These are phyloP conservation scores for Drosophila multiciliata DNA, from an alignment of 2,888 invertebrate genomes.

Conservation along the genomic window DNA sequence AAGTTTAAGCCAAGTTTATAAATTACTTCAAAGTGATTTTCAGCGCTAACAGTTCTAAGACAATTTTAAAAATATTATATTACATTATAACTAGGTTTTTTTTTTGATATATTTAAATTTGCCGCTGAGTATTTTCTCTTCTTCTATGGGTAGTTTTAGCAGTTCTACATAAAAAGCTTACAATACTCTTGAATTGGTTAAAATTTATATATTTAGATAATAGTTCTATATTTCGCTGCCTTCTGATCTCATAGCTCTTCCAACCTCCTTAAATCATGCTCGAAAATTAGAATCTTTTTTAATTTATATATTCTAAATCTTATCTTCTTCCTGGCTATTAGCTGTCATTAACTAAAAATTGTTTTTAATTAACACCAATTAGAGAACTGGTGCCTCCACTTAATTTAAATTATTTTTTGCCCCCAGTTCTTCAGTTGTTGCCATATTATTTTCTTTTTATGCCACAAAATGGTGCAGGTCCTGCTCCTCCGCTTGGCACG, in stretches of 20 bases:
- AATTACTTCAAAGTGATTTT: background rate
- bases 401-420: background rate
- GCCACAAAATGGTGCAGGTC: background rate
- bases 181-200: no score
- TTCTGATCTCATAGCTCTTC: background rate
- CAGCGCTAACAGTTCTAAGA: background rate
- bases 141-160: background rate
- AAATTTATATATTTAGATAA: no score
- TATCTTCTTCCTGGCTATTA: background rate
- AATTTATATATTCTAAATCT: background rate
- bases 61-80: no score
- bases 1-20: no score
- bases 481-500: no score
- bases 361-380: background rate
- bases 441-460: background rate
- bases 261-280: no score
- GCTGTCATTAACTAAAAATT: background rate
- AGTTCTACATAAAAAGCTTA: background rate
- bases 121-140: no score
- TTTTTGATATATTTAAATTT: background rate
- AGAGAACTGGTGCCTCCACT: background rate
- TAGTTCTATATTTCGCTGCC: background rate
- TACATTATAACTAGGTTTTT: background rate
- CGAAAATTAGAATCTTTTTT: background rate
- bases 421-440: background rate